Base-by-base conservation (phyloP, 92 coral and sea anemone genomes). In the Diadumene lineata region DNA sequence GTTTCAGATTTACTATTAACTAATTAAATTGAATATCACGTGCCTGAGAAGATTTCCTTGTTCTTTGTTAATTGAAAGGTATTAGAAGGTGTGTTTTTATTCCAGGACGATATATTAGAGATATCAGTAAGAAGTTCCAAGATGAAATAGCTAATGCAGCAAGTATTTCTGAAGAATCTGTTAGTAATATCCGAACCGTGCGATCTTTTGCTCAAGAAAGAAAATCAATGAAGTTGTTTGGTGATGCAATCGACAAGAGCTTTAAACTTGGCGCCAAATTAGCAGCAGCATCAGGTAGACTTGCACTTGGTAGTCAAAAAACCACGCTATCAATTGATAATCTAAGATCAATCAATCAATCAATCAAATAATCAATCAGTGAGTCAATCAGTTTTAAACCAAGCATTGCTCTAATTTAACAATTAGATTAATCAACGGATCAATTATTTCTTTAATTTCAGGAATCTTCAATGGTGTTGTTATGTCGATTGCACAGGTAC, bases 101-200 rank as follows among this genome's bases (percentile, higher is more conserved):
- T 72, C 16, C 76, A 93, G 98, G 98, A 33, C 66, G 72, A 34
- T 91, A 76, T 79, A 88, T 93, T 1, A 92, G 83, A 58, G 84
- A 88, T 0, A 68, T 93, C 15, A 92, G 89, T 22, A 90, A 93
- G 70, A 73, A 73, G 33, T 93, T 91, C 75, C 98, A 93, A 62
- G 98, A 93, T 75, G 92, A 88, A 44, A 82, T 93, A 32, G 98
- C 96, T 2, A 86, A 92, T 48, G 96, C 97, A 58, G 88, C 98
- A 43, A 77, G 97, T 21, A 86, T 96, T 28, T 90, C 98, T 16
- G 98, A 93, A 73, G 98, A 93, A 67, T 90, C 96, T 21, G 84
- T 93, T 68, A 88, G 97, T 31, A 93, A 88, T 64, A 77, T 93
- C 33, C 97, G 98, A 18, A 93, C 98, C 46, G 98, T 93, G 43